These are phyloP conservation scores for Scomber colias DNA, from an alignment of 2,113 vertebrate genomes.

Conservation along the genomic window DNA sequence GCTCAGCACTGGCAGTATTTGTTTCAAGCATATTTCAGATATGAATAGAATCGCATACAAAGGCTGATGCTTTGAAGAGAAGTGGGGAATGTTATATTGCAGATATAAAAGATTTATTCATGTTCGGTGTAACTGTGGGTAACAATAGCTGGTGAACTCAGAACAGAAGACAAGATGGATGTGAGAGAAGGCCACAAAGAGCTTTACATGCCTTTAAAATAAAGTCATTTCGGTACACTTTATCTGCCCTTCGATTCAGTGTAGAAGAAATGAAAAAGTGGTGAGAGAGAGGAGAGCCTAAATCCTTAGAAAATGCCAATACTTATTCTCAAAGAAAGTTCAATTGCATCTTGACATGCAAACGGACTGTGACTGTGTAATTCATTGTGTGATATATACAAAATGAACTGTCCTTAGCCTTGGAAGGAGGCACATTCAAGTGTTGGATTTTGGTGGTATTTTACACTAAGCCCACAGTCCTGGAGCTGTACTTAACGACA, in stretches of 20 bases:
- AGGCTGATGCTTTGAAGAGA: not conserved
- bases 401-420: not conserved
- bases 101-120: not conserved
- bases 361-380: not conserved
- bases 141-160: not conserved
- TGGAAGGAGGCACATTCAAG: not conserved
- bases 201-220: not conserved
- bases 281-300: too few relatives aligned
- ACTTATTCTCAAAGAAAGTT: not conserved
- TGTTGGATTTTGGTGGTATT: constrained; percentile 1
- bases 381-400: not conserved
- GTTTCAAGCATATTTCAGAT: not conserved
- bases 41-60: not conserved
- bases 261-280: too few relatives aligned
- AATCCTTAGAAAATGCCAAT: not conserved
- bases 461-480: not conserved
- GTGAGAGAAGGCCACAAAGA: not conserved
- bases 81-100: not conserved
- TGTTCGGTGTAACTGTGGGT: too few relatives aligned
- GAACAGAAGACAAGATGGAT: not conserved
- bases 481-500: constrained; percentile 16
- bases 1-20: not conserved
- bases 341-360: not conserved
- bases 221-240: not conserved
- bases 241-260: not conserved